phyloP scores from a whole-genome alignment of 2,888 invertebrate species.

The Mesorhabditis spiculigera region DNA sequence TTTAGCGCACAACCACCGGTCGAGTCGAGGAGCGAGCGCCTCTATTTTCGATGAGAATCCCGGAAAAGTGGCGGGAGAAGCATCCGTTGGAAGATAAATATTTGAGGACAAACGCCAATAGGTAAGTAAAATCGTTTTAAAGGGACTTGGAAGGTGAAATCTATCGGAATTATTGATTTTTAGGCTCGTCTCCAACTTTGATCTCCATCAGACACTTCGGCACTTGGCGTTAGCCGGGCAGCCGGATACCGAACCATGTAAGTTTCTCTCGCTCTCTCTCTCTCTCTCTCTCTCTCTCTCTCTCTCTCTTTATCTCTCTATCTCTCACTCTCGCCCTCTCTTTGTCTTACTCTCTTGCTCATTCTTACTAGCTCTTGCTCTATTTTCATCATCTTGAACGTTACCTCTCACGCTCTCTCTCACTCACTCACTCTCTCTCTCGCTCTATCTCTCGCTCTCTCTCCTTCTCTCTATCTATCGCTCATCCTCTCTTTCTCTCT shows the following conservation, averaged over 20 bases:
- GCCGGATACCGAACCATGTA: background rate
- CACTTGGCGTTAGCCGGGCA: constrained; percentile 3
- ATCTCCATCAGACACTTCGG: background rate
- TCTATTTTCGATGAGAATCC: background rate
- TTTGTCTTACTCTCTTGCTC: too few relatives aligned
- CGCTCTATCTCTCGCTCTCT: too few relatives aligned
- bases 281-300: too few relatives aligned
- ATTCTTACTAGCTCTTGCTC: too few relatives aligned
- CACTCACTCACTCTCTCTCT: too few relatives aligned
- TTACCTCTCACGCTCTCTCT: too few relatives aligned
- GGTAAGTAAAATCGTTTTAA: background rate
- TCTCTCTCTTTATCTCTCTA: too few relatives aligned
- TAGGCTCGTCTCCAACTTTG: constrained; percentile 2
- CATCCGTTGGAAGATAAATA: background rate
- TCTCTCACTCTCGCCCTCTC: too few relatives aligned
- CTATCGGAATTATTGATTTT: background rate
- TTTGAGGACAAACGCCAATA: constrained; percentile 2
- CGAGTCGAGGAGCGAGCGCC: constrained; percentile 6
- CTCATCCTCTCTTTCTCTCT: too few relatives aligned
- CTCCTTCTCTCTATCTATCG: too few relatives aligned
- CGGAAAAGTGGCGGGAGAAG: background rate
- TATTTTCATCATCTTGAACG: too few relatives aligned
- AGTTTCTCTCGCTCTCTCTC: background rate
- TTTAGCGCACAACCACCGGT: background rate
- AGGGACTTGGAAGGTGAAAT: background rate